A percentile compares a stretch with the other conserved stretches of the same genome.
Evolutionary conservation across 2,888 invertebrate species (phyloP).

Genomic region (Cheilosia impressa): DNA sequence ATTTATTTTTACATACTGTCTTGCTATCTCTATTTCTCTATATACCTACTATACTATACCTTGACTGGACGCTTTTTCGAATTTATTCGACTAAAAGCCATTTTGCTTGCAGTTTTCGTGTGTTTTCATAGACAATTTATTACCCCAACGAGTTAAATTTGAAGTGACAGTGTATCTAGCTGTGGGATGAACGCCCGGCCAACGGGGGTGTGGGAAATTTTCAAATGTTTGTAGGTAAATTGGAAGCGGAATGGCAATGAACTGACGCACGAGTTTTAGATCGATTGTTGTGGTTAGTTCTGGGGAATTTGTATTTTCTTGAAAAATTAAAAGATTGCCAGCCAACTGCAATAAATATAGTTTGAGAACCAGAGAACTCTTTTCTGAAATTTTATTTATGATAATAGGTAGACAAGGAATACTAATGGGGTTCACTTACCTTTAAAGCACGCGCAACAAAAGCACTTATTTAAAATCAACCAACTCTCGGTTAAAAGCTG

Average conservation of each 20-base stretch:
- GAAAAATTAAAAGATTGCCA: background rate
- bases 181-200: no score
- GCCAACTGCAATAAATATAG: background rate
- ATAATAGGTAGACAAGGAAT: no score
- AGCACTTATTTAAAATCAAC: no score
- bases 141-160: conserved; percentile 29
- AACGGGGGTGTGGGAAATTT: no score
- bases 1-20: conserved; percentile 26
- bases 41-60: no score
- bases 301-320: conserved; percentile 4
- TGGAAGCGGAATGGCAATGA: conserved; percentile 11
- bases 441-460: no score
- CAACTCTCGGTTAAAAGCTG: no score
- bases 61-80: background rate
- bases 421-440: no score
- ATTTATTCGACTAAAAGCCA: conserved; percentile 37
- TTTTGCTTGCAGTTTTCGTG: conserved; percentile 21
- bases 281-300: background rate
- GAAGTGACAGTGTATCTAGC: background rate
- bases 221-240: no score
- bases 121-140: conserved; percentile 26
- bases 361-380: background rate
- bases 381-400: no score
- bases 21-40: background rate
- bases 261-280: conserved; percentile 16